These are phyloP conservation scores for Coelopa frigida DNA, from an alignment of 1,140 invertebrate genomes.

Conservation along the genomic window DNA sequence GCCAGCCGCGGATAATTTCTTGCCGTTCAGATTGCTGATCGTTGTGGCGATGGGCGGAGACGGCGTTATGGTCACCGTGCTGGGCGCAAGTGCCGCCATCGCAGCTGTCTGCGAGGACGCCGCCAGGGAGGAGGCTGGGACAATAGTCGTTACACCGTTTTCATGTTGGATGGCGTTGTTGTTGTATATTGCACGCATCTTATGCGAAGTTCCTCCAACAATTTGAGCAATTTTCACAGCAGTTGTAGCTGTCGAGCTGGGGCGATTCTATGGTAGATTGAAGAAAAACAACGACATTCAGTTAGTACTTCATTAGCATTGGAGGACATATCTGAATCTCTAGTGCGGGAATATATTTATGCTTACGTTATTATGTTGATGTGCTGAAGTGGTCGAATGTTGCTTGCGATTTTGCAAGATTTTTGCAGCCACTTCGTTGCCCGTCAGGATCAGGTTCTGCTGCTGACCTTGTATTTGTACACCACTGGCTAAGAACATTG, in stretches of 20 bases:
- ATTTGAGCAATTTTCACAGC: conserved; percentile 15
- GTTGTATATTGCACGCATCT: conserved; percentile 40
- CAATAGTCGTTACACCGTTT: conserved; percentile 38
- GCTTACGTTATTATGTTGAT: conserved; percentile 7
- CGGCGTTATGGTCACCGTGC: conserved; percentile 40
- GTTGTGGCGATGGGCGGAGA: too few relatives aligned
- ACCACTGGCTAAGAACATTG: conserved; percentile 34
- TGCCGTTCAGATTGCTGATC: too few relatives aligned
- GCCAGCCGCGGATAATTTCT: too few relatives aligned
- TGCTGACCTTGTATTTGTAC: conserved; percentile 31
- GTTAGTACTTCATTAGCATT: too few relatives aligned
- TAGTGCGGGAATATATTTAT: neutral
- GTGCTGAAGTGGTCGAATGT: neutral
- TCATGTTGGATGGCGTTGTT: conserved; percentile 37
- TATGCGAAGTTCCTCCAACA: conserved; percentile 15
- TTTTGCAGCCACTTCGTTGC: conserved; percentile 35
- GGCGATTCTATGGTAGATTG: conserved; percentile 13
- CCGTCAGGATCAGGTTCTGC: conserved; percentile 35
- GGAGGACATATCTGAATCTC: too few relatives aligned
- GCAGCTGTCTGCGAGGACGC: conserved; percentile 34
- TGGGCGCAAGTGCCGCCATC: conserved; percentile 38
- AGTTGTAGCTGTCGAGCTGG: conserved; percentile 4
- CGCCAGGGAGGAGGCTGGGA: conserved; percentile 36
- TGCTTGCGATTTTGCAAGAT: conserved; percentile 29
- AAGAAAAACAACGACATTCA: too few relatives aligned